phyloP scores from a whole-genome alignment of 2,113 vertebrate species.

The Actinemys pallida region DNA sequence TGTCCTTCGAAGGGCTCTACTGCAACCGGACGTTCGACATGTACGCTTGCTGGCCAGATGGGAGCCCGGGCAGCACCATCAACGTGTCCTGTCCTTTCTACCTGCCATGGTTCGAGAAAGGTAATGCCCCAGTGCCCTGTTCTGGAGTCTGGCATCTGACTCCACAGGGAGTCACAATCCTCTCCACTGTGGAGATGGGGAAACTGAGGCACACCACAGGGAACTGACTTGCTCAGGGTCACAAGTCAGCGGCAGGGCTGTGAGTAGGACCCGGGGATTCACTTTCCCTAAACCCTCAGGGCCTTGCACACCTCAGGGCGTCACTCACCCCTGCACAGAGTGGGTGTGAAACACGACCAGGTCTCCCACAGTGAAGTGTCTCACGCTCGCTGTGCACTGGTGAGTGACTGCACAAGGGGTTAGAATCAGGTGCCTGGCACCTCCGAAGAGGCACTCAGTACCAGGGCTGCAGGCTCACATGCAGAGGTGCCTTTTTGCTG shows the following conservation, averaged over 20 bases:
- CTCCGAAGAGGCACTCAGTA: background rate
- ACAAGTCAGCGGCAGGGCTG: background rate
- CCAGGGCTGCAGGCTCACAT: background rate
- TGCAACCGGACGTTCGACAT: constrained; percentile 88
- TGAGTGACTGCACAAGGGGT: background rate
- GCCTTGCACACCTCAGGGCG: background rate
- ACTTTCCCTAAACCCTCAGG: background rate
- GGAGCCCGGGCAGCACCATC: constrained; percentile 72
- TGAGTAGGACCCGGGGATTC: background rate
- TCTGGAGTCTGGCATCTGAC: background rate
- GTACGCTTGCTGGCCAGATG: constrained; percentile 89
- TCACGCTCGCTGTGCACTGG: background rate
- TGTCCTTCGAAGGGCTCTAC: constrained; percentile 54
- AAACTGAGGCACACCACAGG: background rate
- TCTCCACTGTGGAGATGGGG: background rate
- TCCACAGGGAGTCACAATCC: background rate
- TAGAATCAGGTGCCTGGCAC: background rate
- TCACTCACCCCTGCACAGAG: background rate
- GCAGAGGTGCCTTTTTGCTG: background rate
- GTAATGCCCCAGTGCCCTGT: constrained; percentile 60
- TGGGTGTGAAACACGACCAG: background rate
- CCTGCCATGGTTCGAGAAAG: constrained; percentile 88
- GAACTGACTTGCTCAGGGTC: background rate
- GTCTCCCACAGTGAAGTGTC: background rate
- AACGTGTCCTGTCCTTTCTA: constrained; percentile 89